phyloP scores from a whole-genome alignment of 2,113 vertebrate genomes.

The Puffinus mauretanicus region DNA sequence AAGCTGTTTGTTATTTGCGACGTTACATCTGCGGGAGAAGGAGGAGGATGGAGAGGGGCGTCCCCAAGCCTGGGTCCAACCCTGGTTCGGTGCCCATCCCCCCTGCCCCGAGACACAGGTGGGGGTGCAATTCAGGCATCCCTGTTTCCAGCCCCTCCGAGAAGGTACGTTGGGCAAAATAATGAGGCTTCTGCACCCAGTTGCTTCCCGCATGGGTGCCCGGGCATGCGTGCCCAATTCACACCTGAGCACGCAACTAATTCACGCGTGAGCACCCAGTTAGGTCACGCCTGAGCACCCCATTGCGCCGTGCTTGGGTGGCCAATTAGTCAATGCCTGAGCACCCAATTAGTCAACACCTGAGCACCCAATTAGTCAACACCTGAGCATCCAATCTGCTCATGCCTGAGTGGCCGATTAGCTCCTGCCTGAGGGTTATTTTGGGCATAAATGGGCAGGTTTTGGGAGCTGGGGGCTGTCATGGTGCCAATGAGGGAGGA shows the following conservation, averaged over 20 bases:
- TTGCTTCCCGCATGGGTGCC: not conserved
- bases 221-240: not conserved
- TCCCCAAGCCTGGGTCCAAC: not conserved
- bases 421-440: not conserved
- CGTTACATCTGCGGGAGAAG: not conserved
- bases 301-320: not conserved
- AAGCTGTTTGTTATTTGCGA: slow-evolving; percentile 16
- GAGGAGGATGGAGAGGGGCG: not conserved
- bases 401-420: not conserved
- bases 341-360: not conserved
- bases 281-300: not conserved
- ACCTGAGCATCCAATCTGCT: not conserved
- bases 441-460: not conserved
- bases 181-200: not conserved
- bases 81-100: not conserved
- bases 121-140: not conserved
- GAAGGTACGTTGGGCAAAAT: not conserved
- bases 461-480: not conserved
- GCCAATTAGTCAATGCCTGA: not conserved
- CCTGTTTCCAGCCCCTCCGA: not conserved
- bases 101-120: accelerated
- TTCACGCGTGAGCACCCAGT: not conserved
- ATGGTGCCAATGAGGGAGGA: not conserved
- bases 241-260: not conserved
- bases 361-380: not conserved